phyloP scores from a whole-genome alignment of 1,140 invertebrate species.

The Delia radicum region DNA sequence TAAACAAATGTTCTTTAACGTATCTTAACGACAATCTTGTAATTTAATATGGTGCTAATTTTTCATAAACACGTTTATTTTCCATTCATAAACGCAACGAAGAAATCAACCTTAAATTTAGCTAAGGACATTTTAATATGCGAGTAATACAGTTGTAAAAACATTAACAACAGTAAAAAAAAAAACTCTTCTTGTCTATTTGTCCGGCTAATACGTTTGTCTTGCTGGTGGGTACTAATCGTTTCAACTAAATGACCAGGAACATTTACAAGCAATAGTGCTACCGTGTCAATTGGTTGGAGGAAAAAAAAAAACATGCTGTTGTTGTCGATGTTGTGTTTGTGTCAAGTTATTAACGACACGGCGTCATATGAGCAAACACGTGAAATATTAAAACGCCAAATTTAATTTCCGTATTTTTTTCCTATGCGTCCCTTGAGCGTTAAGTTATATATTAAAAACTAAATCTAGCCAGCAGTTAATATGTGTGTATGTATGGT shows the following conservation, averaged over 20 bases:
- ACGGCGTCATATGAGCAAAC: slow-evolving; percentile 7
- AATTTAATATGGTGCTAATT: slow-evolving; percentile 55
- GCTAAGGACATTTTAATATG: not conserved
- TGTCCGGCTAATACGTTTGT: not conserved
- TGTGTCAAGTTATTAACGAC: not conserved
- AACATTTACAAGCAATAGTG: not conserved
- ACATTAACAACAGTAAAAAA: no score
- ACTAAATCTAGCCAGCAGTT: not conserved
- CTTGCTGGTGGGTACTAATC: not conserved
- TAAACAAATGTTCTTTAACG: slow-evolving; percentile 2
- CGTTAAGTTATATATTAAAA: not conserved
- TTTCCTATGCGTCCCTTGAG: not conserved
- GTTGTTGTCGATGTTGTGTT: not conserved
- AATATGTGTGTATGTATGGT: not conserved
- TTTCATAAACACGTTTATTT: slow-evolving; percentile 30
- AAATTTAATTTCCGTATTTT: slow-evolving; percentile 16
- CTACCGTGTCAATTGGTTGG: not conserved
- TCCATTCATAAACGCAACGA: not conserved
- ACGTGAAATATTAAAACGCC: slow-evolving; percentile 16
- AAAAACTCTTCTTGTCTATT: not conserved
- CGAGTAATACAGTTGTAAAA: not conserved
- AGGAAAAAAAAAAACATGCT: not conserved
- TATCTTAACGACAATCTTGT: slow-evolving; percentile 42
- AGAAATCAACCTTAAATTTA: not conserved
- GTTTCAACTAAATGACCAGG: not conserved